Evolutionary conservation across 2,113 vertebrate genomes (phyloP), one percentile per base, ranked within the genome.

Genomic region (Accipiter virgatus): DNA sequence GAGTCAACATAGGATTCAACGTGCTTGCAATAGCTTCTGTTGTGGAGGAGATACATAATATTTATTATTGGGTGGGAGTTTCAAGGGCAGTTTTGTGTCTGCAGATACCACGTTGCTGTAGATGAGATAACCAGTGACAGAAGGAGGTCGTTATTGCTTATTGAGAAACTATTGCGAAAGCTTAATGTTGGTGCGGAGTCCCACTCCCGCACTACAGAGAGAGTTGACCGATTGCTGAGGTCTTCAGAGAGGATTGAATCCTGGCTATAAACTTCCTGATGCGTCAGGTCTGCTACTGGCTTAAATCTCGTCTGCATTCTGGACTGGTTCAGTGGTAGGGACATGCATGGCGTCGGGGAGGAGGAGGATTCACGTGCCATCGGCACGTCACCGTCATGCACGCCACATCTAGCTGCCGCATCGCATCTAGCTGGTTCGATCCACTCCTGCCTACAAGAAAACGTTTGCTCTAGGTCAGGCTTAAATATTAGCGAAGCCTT

Each of bases 381-480:
- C 38, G 11, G 50, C 10, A 0, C 10, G n/a, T 59, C 34, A 16
- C 42, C 38, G 45, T 42, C 16, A 1, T 1, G 9, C 8, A 17
- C 32, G 4, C 48, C 1, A 4, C 45, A 32, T 32, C 14, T 6
- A 11, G 10, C 58, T 58, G 47, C 72, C 53, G 12, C 7, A 6
- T 55, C 1, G 5, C 50, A 38, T 32, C 13, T 7, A 11, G 10
- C 58, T 58, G 52, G 67, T 59, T 18, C 4, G 2, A 7, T 31
- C 66, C 8, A 0, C 50, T 32, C 0, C 23, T 26, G 34, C 13
- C 81, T 29, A 2, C 56, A 29, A 42, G 11, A 32, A 79, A 85
- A 82, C 23, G 2, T 50, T 58, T 34, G 31, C 36, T 62, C 38
- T 27, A 25, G 29, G 21, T 26, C 66, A 50, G 83, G 22, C 23